phyloP scores from a whole-genome alignment of 2,888 invertebrate species.

The Torymus auratus region DNA sequence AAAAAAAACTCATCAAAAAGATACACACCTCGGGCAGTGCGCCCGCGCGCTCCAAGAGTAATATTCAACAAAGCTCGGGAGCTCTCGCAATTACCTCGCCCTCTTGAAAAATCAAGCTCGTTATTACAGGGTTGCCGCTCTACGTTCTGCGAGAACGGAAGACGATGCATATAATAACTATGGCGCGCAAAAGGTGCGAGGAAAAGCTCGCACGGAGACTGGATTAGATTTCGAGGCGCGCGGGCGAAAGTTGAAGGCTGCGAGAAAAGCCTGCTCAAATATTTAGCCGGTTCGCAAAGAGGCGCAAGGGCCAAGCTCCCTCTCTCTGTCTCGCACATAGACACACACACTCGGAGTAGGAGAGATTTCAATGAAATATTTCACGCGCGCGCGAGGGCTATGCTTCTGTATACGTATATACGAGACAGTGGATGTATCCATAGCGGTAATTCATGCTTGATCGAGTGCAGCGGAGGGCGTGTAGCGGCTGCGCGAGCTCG shows the following conservation, averaged over 20 bases:
- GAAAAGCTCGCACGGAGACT: not conserved
- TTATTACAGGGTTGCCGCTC: too few species aligned
- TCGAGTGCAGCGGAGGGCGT: not conserved
- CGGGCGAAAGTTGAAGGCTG: constrained; percentile 6
- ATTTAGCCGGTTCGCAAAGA: constrained; percentile 16
- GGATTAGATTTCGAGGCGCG: constrained; percentile 15
- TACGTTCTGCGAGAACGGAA: too few species aligned
- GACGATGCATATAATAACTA: too few species aligned
- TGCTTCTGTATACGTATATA: too few species aligned
- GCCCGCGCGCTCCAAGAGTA: too few species aligned
- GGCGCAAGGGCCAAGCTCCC: constrained; percentile 7
- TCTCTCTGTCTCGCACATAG: constrained; percentile 6
- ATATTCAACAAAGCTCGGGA: too few species aligned
- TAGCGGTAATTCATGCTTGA: constrained; percentile 15
- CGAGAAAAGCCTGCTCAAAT: constrained; percentile 30
- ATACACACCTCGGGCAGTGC: too few species aligned
- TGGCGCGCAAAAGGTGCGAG: too few species aligned
- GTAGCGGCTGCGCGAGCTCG: not conserved
- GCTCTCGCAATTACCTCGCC: too few species aligned
- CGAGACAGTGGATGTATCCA: not conserved
- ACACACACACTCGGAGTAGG: not conserved
- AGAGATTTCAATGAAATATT: constrained; percentile 42
- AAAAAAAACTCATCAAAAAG: too few species aligned
- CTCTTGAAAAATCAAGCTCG: too few species aligned
- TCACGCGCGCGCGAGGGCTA: not conserved